Base-by-base conservation (phyloP, 1,140 invertebrate genomes). In the Musca vetustissima region DNA sequence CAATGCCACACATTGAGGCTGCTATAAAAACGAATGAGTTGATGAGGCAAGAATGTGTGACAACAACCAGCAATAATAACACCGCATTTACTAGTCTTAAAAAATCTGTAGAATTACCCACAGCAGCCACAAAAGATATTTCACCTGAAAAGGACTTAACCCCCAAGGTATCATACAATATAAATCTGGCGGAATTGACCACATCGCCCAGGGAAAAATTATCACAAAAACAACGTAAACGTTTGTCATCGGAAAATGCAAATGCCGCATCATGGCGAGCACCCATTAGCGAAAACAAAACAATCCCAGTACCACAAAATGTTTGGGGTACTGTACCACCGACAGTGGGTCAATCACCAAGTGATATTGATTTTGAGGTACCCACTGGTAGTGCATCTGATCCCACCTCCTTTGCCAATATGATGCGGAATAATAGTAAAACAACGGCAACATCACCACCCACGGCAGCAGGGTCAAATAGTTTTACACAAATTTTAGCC, bases 191-290 rank as follows among this genome's bases (percentile, higher is more conserved):
- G 36, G 68, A 76, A 17, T 67, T 80, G 21, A 61, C 28, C 19
- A 73, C 79, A 28, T 72, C 78, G 21, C 73, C 76, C 9, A 81
- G 79, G 66, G 76, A 80, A 13, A 86, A 84, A 71, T 55, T 87
- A 14, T 88, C 87, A 0, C 87, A 88, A 68, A 88, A 87, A 69
- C 84, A 87, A 73, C 77, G 85, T 17, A 87, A 87, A 72, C 80
- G 79, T 53, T 70, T 85, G 4, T 73, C 76, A 14, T 77, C 81
- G 0, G 83, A 83, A 57, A 74, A 78, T 0, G 72, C 78, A 43
- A 77, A 64, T 52, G 48, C 24, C 50, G 71, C 71, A 25, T 36
- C 28, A 14, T 61, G 57, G 74, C 11, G 48, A 1, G 47, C 69
- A 6, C 48, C 69, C 2, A 13, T 43, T 43, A 43, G 19, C 7